Conservation (phyloP, 2,113 vertebrate species). For the Rhinogobius similis region DNA sequence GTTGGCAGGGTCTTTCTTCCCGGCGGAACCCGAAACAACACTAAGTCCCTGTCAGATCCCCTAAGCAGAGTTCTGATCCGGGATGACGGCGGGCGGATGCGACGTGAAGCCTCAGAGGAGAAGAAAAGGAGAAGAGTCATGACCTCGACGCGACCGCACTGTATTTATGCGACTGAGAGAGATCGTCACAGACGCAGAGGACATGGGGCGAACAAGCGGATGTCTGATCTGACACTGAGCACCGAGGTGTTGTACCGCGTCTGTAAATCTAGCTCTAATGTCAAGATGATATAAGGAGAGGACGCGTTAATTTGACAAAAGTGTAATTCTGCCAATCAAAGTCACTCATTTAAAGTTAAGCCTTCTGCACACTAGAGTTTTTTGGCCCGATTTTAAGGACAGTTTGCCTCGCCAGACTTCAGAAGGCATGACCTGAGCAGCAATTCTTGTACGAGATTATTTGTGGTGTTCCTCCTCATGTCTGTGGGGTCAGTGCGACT, state of each 20-base stretch:
- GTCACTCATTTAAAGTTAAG: no score
- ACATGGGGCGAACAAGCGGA: background rate
- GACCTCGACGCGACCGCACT: background rate
- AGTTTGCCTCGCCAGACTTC: no score
- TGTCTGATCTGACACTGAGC: background rate
- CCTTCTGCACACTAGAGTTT: no score
- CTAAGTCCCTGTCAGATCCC: slow-evolving; percentile 42
- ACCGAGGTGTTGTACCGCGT: background rate
- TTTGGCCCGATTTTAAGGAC: no score
- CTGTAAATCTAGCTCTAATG: background rate
- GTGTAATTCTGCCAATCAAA: background rate
- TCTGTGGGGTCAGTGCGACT: no score
- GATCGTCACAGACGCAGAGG: background rate
- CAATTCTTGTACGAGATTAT: no score
- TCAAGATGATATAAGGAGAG: background rate
- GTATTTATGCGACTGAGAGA: background rate
- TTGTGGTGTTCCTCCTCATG: no score
- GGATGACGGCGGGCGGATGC: slow-evolving; percentile 19
- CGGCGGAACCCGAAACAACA: slow-evolving; percentile 38
- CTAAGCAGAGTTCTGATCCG: slow-evolving; percentile 34
- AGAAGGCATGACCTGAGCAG: no score
- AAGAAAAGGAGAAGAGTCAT: background rate
- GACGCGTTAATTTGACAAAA: background rate
- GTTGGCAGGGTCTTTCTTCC: slow-evolving; percentile 22
- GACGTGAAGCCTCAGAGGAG: slow-evolving; percentile 11